Base-by-base conservation (phyloP, 2,113 vertebrate species). In the Neogale vison region DNA sequence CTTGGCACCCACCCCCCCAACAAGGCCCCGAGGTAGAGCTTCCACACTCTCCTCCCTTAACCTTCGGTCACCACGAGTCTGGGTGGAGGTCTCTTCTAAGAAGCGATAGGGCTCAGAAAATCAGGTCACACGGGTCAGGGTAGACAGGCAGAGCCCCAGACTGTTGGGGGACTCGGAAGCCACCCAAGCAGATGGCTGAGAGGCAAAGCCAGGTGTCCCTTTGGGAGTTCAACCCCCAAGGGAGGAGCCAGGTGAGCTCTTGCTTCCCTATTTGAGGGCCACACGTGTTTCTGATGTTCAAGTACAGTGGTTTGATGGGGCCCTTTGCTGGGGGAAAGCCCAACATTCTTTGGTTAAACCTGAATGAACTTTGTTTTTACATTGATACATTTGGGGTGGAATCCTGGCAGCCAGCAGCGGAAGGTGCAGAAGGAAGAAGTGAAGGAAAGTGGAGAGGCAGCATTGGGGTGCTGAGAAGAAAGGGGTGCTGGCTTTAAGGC, bases 321-420 rank as follows among this genome's bases (percentile, higher is more conserved):
- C 39, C 26, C 59, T 82, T 36, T 47, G 92, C 61, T 10, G 45
- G 74, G 24, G 34, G 29, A 81, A 59, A 93, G 47, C 39, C 26
- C 61, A 12, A 39, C n/a, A 26, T 74, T 52, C 45, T 67, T 55
- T 17, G 12, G 13, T 55, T 45, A 36, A 69, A 59, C n/a, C 76
- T n/a, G 61, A 39, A 36, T 86, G 80, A 45, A 81, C 71, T 42
- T 63, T 34, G 7, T 52, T 90, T 95, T 93, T 85, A n/a, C 47
- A 45, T 57, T 7, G 69, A 79, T 72, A 63, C 57, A 67, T 61
- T 55, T 14, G n/a, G 87, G 74, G n/a, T 82, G 5, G 84, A 50
- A 57, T 79, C 34, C 82, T 77, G 36, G 57, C 61, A 80, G 15
- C 67, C 10, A 24, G 52, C 55, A 29, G 26, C 42, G 69, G 71